Base-by-base conservation (phyloP, 2,888 invertebrate species). In the Vanessa cardui region DNA sequence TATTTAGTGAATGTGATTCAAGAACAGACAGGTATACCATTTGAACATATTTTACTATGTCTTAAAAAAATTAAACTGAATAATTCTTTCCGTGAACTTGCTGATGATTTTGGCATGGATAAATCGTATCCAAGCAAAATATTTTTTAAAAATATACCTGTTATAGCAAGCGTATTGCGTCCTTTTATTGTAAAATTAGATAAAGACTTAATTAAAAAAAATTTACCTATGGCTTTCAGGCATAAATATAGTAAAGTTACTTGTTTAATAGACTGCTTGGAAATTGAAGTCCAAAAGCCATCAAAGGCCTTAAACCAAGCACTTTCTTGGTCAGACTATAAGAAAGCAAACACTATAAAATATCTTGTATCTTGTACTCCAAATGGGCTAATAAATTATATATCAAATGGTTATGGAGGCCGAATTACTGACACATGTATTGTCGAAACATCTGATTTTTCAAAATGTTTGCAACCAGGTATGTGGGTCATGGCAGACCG, bases 201-300 rank as follows among this genome's bases (percentile, higher is more conserved):
- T 59, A 74, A 66, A 49, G 21, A 63, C 18, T 52, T 39, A 1
- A 70, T 72, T 52, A 74, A 70, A 72, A 66, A 31, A 3, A 74
- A 45, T 54, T n/a, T 78, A 63, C 77, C 77, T 5, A 77, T 77
- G 64, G 71, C 78, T n/a, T 79, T 79, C 62, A 76, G 76, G 21
- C 74, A 77, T 61, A 78, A 74, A 62, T 78, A 76, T 71, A 0
- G 74, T 20, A 69, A 79, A n/a, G 77, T 80, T 0, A 75, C 58
- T 62, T 79, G 78, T 44, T 83, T 86, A 5, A 81, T 83, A 52
- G 83, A 85, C 58, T 86, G 83, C 56, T 68, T 85, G 9, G 83
- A 85, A 69, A 83, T 83, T 45, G 78, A 83, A 64, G 71, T 85
- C 44, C 78, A 85, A 73, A 85, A 84, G 71, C 83, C 84, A 12